Evolutionary conservation across 2,113 vertebrate genomes (phyloP), one percentile per base, ranked within the genome.

Genomic region (Chloebia gouldiae): DNA sequence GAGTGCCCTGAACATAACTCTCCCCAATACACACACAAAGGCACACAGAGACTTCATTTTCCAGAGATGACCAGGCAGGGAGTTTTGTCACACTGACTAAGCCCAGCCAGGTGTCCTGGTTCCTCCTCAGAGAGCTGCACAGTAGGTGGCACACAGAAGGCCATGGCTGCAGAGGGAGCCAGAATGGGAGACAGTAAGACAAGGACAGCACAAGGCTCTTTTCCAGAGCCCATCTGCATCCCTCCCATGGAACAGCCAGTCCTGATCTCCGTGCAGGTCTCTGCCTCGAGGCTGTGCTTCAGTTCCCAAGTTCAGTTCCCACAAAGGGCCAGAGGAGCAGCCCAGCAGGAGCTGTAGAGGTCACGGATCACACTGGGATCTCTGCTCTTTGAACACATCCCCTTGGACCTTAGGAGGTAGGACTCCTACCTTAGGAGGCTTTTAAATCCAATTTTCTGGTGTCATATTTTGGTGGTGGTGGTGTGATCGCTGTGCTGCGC

Each of bases 1-100:
- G 91, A 96, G 93, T 86, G 93, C 93, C 75, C 71, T 65, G 92
- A 92, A 57, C 69, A 66, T 94, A 92, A 76, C 76, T 95, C 60
- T 95, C 71, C 71, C 47, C 68, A 25, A 0, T 27, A 51, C 19
- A 10, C 59, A 72, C 88, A 77, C 39, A 73, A 68, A 87, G 71
- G 79, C 71, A 33, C 37, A 77, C 56, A 87, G 61, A 81, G 60
- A 56, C 45, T 79, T 93, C 61, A 60, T 90, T 95, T 72, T 64
- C 87, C 92, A 50, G 88, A 85, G 81, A 42, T 82, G 90, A 90
- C 37, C 53, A 53, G 40, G 49, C 78, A 76, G 44, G 33, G 33
- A 68, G 22, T 22, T 85, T 18, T 82, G 88, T 90, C 73, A 18
- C 23, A 5, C 35, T 0, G 0, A 4, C 20, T 33, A 0, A 13